Conservation (phyloP, 2,113 vertebrate genomes). For the Anhinga anhinga region DNA sequence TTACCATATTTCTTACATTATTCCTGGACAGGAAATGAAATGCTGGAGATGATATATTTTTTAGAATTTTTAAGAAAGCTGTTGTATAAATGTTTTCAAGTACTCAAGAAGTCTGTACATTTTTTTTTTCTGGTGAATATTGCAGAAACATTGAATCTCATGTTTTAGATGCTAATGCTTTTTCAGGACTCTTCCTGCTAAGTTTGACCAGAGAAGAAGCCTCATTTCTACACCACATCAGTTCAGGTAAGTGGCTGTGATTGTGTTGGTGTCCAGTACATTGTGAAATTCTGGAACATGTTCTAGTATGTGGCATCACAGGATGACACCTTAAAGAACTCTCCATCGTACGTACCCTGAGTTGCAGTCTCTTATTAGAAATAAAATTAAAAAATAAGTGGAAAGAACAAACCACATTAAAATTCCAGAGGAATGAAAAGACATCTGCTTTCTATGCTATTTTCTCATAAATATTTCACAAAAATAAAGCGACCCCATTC, state of each 20-base stretch:
- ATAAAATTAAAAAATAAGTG: not conserved
- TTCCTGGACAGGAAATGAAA: not conserved
- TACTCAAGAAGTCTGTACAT: not conserved
- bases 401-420: not conserved
- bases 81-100: not conserved
- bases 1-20: not conserved
- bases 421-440: not conserved
- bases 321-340: not conserved
- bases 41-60: not conserved
- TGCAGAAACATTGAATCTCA: not conserved
- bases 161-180: not conserved
- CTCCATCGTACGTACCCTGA: not conserved
- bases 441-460: constrained; percentile 25
- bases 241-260: not conserved
- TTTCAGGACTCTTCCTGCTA: not conserved
- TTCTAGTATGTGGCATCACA: not conserved
- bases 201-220: not conserved
- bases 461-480: constrained; percentile 22
- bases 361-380: not conserved
- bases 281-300: not conserved
- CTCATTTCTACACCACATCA: not conserved
- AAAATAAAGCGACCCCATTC: not conserved
- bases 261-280: not conserved
- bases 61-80: not conserved
- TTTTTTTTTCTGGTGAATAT: not conserved